These are phyloP conservation scores for Luehdorfia chinensis DNA, from an alignment of 1,140 invertebrate genomes.

Conservation along the genomic window DNA sequence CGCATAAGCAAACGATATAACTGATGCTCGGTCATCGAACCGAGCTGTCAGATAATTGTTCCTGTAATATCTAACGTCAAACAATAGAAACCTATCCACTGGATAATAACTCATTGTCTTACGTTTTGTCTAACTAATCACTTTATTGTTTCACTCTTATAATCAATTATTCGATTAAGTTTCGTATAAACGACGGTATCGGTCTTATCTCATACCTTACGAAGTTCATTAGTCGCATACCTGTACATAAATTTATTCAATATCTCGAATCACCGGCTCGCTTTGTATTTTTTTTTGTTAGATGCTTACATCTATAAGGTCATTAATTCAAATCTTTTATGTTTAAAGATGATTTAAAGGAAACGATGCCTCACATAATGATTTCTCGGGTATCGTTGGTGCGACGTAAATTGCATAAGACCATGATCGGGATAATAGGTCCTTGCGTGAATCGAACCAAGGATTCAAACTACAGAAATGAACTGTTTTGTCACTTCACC, in stretches of 20 bases:
- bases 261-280: conserved; percentile 14
- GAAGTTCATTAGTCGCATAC: conserved; percentile 51
- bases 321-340: conserved; percentile 20
- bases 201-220: conserved; percentile 46
- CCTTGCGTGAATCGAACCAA: too few species aligned
- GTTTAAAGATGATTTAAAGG: too few species aligned
- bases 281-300: conserved; percentile 21
- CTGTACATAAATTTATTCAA: conserved; percentile 24
- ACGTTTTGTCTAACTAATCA: conserved; percentile 71
- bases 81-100: conserved; percentile 58
- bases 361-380: too few species aligned
- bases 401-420: too few species aligned
- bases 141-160: conserved; percentile 69
- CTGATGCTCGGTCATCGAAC: conserved; percentile 49
- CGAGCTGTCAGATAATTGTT: conserved; percentile 41
- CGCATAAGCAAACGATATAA: conserved; percentile 69
- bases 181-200: conserved; percentile 58
- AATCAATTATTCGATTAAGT: conserved; percentile 73
- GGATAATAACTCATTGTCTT: conserved; percentile 73
- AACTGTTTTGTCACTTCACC: too few species aligned
- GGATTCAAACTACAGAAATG: too few species aligned
- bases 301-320: conserved; percentile 12
- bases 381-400: too few species aligned
- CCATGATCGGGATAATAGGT: too few species aligned
- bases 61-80: conserved; percentile 40